Conservation (phyloP, 2,113 vertebrate genomes). For the Myxocyprinus asiaticus region DNA sequence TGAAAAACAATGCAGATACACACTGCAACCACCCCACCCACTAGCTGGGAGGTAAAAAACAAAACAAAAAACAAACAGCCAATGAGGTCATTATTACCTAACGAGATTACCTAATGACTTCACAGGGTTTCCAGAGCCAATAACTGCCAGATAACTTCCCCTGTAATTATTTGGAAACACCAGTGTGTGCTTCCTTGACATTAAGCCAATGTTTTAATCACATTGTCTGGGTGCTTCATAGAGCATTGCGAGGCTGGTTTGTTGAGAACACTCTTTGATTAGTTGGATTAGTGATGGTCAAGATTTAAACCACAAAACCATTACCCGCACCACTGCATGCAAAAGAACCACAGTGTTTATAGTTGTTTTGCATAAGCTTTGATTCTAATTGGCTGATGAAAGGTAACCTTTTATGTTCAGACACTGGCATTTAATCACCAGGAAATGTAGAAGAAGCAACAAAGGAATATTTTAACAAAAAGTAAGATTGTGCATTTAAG, state of each 20-base stretch:
- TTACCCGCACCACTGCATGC: not conserved
- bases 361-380: not conserved
- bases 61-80: conserved; percentile 28
- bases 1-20: conserved; percentile 28
- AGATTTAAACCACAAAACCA: conserved; percentile 9
- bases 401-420: too few species aligned
- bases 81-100: conserved; percentile 50
- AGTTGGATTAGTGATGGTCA: conserved; percentile 21
- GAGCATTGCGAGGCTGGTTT: conserved; percentile 23
- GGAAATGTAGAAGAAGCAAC: too few species aligned
- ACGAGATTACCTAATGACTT: conserved; percentile 57
- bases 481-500: too few species aligned
- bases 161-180: conserved; percentile 54
- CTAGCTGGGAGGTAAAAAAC: conserved; percentile 31
- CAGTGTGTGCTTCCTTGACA: conserved; percentile 21
- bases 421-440: too few species aligned
- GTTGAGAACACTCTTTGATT: conserved; percentile 6
- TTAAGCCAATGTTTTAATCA: conserved; percentile 39
- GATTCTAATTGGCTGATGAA: too few species aligned
- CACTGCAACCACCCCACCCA: not conserved
- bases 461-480: too few species aligned
- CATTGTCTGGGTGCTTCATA: conserved; percentile 40
- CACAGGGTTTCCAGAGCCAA: conserved; percentile 52
- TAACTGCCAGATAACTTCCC: conserved; percentile 56
- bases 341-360: not conserved